These are phyloP conservation scores for Drosophila nannoptera DNA, from an alignment of 1,140 invertebrate species.

Conservation along the genomic window DNA sequence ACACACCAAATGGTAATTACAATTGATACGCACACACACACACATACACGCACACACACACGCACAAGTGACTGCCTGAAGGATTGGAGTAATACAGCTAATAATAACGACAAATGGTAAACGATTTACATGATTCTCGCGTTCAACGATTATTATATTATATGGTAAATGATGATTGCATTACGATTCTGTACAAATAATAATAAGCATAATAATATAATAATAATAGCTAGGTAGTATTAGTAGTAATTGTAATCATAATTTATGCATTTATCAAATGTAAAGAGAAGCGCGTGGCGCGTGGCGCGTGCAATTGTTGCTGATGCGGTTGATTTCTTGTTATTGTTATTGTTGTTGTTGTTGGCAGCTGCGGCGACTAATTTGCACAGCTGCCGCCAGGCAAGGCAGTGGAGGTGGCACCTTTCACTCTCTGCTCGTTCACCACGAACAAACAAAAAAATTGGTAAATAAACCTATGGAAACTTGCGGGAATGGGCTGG, in stretches of 20 bases:
- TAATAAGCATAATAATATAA: constrained; percentile 10
- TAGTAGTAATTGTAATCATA: neutral
- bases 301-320: constrained; percentile 17
- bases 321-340: constrained; percentile 33
- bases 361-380: constrained; percentile 39
- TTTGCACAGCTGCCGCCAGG: constrained; percentile 35
- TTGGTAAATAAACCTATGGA: constrained; percentile 3
- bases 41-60: constrained; percentile 1
- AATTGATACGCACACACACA: constrained; percentile 24
- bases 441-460: constrained; percentile 21
- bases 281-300: constrained; percentile 24
- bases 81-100: constrained; percentile 39
- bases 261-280: constrained; percentile 4
- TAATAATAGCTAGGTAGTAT: no score
- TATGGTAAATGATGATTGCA: constrained; percentile 34
- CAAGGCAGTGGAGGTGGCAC: constrained; percentile 37
- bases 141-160: constrained; percentile 29
- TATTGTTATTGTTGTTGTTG: no score
- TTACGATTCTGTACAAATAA: constrained; percentile 40
- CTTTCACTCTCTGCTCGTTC: constrained; percentile 40
- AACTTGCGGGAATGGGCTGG: neutral
- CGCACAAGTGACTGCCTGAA: constrained; percentile 33
- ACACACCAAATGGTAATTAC: constrained; percentile 50
- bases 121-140: constrained; percentile 47
- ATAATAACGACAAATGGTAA: constrained; percentile 40